Evolutionary conservation across 2,888 invertebrate species (phyloP).

Genomic region (Metalampra italica): DNA sequence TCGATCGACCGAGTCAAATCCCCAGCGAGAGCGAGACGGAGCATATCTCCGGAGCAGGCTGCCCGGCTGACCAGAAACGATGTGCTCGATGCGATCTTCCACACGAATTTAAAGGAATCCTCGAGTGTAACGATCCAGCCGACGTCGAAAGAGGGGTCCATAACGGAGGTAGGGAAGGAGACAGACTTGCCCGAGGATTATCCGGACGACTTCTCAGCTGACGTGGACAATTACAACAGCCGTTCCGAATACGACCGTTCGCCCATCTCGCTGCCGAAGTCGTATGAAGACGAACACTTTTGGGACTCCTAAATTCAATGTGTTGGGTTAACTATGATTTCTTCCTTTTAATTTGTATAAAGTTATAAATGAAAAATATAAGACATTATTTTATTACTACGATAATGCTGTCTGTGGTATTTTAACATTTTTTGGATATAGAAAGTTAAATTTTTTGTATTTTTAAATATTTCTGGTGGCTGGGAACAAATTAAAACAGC

Average conservation of each 20-base stretch:
- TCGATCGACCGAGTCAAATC: not conserved
- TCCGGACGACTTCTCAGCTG: slow-evolving; percentile 49
- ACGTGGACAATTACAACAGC: slow-evolving; percentile 53
- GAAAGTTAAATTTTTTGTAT: too few species aligned
- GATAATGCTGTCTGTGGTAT: too few species aligned
- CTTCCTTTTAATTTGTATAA: too few species aligned
- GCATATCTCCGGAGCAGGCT: slow-evolving; percentile 25
- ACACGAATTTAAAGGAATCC: slow-evolving; percentile 23
- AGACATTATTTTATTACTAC: too few species aligned
- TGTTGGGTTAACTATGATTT: too few species aligned
- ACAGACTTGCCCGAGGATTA: slow-evolving; percentile 29
- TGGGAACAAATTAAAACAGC: too few species aligned
- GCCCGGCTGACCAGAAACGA: slow-evolving; percentile 33
- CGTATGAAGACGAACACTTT: slow-evolving; percentile 54
- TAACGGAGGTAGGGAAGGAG: slow-evolving; percentile 29
- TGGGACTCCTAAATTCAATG: slow-evolving; percentile 49
- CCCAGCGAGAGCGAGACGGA: slow-evolving; percentile 6
- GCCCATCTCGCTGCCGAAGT: slow-evolving; percentile 46
- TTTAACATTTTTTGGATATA: too few species aligned
- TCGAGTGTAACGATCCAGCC: slow-evolving; percentile 27
- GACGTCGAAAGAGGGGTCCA: slow-evolving; percentile 25
- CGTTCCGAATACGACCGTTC: slow-evolving; percentile 40
- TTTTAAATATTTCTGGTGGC: too few species aligned
- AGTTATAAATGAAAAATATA: too few species aligned
- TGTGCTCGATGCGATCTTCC: slow-evolving; percentile 40